Evolutionary conservation across 2,888 invertebrate genomes (phyloP).

Genomic region (Teleiodes luculella): DNA sequence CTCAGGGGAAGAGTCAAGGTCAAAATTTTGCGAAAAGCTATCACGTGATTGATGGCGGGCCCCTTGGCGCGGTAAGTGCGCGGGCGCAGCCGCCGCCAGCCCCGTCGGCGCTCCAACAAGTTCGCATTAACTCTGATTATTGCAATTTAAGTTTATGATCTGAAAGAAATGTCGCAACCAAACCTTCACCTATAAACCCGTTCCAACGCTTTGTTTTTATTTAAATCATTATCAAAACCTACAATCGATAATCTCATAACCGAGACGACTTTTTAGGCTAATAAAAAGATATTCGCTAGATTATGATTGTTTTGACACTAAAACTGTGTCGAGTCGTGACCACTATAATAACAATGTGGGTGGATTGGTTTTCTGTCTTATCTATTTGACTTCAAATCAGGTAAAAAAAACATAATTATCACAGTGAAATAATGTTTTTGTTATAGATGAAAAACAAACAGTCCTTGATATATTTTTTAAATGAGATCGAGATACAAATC

Average conservation of each 20-base stretch:
- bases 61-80: too few species aligned
- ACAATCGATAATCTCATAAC: conserved; percentile 17
- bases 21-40: too few species aligned
- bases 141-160: conserved; percentile 7
- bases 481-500: too few species aligned
- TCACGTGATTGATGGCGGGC: too few species aligned
- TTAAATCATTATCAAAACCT: conserved; percentile 13
- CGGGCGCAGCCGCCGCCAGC: background rate
- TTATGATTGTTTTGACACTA: conserved; percentile 4
- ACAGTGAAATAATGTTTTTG: too few species aligned
- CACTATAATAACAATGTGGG: background rate
- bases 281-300: conserved; percentile 15
- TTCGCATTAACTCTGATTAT: background rate
- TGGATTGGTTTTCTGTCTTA: too few species aligned
- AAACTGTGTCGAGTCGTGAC: conserved; percentile 18
- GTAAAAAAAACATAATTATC: too few species aligned
- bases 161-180: conserved; percentile 15
- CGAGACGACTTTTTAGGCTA: conserved; percentile 18
- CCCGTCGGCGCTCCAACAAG: background rate
- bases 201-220: conserved; percentile 20
- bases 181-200: conserved; percentile 23
- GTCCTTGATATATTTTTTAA: too few species aligned
- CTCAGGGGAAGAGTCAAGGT: too few species aligned
- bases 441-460: too few species aligned
- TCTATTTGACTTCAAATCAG: too few species aligned